phyloP scores from a whole-genome alignment of 92 coral and sea anemone genomes.

The Parazoanthus darwini region DNA sequence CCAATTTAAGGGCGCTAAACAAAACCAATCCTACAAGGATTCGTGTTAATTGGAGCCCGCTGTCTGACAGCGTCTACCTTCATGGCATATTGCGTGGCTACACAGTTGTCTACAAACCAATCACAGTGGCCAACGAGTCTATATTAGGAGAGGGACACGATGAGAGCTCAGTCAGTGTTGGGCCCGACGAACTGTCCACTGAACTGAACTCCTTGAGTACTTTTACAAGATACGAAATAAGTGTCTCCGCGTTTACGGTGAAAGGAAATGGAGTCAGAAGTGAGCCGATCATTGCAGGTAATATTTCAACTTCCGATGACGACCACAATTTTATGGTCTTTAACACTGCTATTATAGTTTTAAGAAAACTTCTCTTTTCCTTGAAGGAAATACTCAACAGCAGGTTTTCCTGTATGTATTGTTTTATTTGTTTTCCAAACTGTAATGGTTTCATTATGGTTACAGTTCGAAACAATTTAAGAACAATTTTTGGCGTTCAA shows the following conservation, averaged over 20 bases:
- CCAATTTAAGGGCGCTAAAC: conserved; percentile 28
- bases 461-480: too few species aligned
- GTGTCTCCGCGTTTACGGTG: conserved; percentile 75
- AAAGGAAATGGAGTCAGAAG: conserved; percentile 83
- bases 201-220: conserved; percentile 56
- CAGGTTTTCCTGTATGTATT: too few species aligned
- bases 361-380: too few species aligned
- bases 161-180: conserved; percentile 31
- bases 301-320: not conserved
- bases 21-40: conserved; percentile 39
- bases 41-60: conserved; percentile 39
- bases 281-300: conserved; percentile 69
- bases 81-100: conserved; percentile 50
- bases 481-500: too few species aligned
- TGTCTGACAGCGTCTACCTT: conserved; percentile 18
- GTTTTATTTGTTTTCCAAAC: too few species aligned
- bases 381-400: too few species aligned
- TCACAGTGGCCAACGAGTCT: conserved; percentile 46
- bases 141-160: conserved; percentile 19
- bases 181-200: conserved; percentile 34
- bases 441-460: too few species aligned
- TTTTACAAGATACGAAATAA: conserved; percentile 74
- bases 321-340: too few species aligned
- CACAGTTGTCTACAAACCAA: conserved; percentile 28
- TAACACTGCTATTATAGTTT: not conserved